Evolutionary conservation across 1,140 invertebrate genomes (phyloP).

Genomic region (Zaprionus capensis): DNA sequence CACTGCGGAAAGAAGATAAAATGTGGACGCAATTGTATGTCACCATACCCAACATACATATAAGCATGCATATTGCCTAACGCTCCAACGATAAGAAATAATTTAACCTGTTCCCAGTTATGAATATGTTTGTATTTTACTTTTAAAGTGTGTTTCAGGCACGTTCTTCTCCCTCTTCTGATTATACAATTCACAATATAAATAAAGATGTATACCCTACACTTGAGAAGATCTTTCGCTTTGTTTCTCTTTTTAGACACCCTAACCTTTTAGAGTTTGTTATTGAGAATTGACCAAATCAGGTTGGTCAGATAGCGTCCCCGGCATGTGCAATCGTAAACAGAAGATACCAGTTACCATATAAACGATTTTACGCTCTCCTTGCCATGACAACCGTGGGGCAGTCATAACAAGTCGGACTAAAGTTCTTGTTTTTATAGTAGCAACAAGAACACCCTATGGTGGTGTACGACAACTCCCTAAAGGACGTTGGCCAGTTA

Average conservation of each 20-base stretch:
- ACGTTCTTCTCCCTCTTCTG: not conserved
- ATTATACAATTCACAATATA: not conserved
- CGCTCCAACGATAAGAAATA: not conserved
- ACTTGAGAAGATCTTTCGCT: not conserved
- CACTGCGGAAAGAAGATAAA: conserved; percentile 20
- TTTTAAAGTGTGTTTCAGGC: not conserved
- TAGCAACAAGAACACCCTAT: conserved; percentile 38
- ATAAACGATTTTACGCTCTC: conserved; percentile 20
- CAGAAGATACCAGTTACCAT: not conserved
- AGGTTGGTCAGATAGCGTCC: not conserved
- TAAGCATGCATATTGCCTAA: not conserved
- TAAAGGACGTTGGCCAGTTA: conserved; percentile 54
- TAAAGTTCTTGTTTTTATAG: conserved; percentile 60
- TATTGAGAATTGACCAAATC: not conserved
- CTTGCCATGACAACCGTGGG: conserved; percentile 60
- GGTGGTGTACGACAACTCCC: conserved; percentile 46
- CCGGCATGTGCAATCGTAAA: not conserved
- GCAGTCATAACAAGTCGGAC: conserved; percentile 62
- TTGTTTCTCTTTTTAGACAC: not conserved
- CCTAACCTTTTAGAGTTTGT: not conserved
- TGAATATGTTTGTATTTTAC: not conserved
- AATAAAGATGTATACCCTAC: not conserved
- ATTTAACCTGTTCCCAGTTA: not conserved
- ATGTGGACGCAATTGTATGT: conserved; percentile 1
- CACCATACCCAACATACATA: not conserved